phyloP scores from a whole-genome alignment of 2,113 vertebrate species.

The Colossoma macropomum region DNA sequence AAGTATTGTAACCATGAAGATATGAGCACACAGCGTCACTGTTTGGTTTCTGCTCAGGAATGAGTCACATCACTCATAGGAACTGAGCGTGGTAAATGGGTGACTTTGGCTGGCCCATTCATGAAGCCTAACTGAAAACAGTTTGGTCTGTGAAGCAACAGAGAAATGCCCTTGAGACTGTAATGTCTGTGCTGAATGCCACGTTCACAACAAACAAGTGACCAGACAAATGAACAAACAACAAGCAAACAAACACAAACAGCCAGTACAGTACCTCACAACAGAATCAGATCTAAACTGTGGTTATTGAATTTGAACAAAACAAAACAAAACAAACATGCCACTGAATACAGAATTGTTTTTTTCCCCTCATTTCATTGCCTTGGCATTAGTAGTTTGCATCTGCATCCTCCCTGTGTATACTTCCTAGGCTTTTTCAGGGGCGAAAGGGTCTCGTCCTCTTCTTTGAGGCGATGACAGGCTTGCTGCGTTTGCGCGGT shows the following conservation, averaged over 20 bases:
- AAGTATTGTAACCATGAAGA: neutral
- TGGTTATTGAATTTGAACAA: constrained; percentile 39
- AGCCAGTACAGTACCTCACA: constrained; percentile 29
- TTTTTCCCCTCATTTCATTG: constrained; percentile 7
- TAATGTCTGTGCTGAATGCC: constrained; percentile 19
- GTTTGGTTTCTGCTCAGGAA: neutral
- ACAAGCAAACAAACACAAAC: constrained; percentile 21
- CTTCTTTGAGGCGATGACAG: constrained; percentile 45
- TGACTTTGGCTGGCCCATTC: neutral
- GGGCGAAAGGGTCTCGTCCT: constrained; percentile 49
- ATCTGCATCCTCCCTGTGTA: constrained; percentile 11
- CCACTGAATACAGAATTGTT: constrained; percentile 37
- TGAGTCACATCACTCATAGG: neutral
- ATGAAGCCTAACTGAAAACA: constrained; percentile 19
- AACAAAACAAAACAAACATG: constrained; percentile 40
- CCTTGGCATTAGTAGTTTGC: constrained; percentile 27
- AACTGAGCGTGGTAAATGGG: neutral
- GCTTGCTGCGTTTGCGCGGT: constrained; percentile 53
- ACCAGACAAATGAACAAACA: neutral
- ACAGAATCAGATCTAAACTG: constrained; percentile 42
- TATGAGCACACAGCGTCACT: constrained; percentile 3
- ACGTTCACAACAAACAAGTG: constrained; percentile 18
- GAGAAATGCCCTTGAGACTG: constrained; percentile 18
- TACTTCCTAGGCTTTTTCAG: constrained; percentile 17
- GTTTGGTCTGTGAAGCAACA: neutral